Evolutionary conservation across 2,888 invertebrate species (phyloP), one percentile per base, ranked within the genome.

Genomic region (Amiota mariae): DNA sequence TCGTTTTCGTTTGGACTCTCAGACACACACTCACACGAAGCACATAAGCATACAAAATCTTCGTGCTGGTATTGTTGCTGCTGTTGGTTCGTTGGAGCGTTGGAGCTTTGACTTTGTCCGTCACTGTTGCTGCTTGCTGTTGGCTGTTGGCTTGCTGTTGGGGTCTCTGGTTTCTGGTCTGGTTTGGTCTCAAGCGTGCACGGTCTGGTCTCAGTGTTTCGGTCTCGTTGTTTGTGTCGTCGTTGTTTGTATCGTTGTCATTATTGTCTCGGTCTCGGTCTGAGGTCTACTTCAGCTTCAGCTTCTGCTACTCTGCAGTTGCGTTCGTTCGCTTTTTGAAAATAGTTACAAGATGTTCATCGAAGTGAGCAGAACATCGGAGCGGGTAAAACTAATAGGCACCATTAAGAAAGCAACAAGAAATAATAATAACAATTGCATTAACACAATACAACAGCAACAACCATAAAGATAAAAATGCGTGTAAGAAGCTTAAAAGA

Each of bases 281-380:
- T 46, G 13, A 13, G 18, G 68, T 71, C 64, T 70, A 64, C 36
- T 71, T 68, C 51, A 15, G 73, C 57, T 70, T 71, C 64, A 71
- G 48, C 18, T 13, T 46, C 18, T 20, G 36, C 72, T 80, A 87
- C 86, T 85, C 85, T 85, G 85, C 87, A 87, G 85, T 83, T 85
- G 85, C 81, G 83, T 84, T 80, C 85, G 87, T 87, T 82, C 85
- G 87, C 84, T 84, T 87, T 87, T 87, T 80, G 82, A 88, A 88
- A 88, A 88, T 88, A 87, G 87, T 88, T 88, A 87, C 87, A 88
- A 88, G 88, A 88, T 88, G 87, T 87, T 88, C 88, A 87, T 87
- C 87, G 87, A 85, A 86, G 88, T 84, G 87, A 83, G 84, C 86
- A 87, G 87, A 88, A 88, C 87, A 86, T 87, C 82, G 82, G 81